phyloP scores from a whole-genome alignment of 2,888 invertebrate species.

The Lottia gigantea region DNA sequence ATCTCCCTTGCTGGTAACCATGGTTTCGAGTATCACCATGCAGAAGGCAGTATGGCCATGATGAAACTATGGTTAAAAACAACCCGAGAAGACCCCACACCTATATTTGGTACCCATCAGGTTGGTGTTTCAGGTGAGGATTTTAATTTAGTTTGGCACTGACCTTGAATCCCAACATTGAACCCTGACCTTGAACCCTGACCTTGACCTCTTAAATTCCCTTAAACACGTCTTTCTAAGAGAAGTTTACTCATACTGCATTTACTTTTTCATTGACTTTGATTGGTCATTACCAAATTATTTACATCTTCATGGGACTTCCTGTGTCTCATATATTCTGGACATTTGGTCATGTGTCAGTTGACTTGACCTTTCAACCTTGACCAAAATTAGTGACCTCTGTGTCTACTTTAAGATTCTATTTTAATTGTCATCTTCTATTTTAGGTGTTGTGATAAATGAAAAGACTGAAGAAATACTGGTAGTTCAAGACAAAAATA shows the following conservation, averaged over 20 bases:
- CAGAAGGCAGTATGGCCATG: slow-evolving; percentile 52
- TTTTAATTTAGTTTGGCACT: background rate
- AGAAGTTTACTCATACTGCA: too few species aligned
- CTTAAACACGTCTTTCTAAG: too few species aligned
- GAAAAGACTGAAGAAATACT: slow-evolving; percentile 56
- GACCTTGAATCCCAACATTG: background rate
- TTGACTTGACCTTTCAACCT: too few species aligned
- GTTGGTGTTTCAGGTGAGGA: slow-evolving; percentile 62
- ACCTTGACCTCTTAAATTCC: too few species aligned
- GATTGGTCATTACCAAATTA: too few species aligned
- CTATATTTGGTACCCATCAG: slow-evolving; percentile 63
- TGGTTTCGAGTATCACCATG: slow-evolving; percentile 64
- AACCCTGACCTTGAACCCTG: too few species aligned
- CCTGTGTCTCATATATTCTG: too few species aligned
- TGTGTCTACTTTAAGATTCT: too few species aligned
- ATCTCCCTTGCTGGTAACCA: slow-evolving; percentile 49
- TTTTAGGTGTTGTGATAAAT: slow-evolving; percentile 55
- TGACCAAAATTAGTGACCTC: too few species aligned
- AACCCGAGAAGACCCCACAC: slow-evolving; percentile 40
- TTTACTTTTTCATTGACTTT: too few species aligned
- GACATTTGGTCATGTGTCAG: too few species aligned
- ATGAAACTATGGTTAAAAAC: slow-evolving; percentile 56
- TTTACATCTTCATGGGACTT: too few species aligned
- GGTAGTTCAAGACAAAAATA: slow-evolving; percentile 55
- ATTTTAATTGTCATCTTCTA: slow-evolving; percentile 15